Percentiles rank a stretch among this genome's conserved stretches.
These are phyloP conservation scores for Choloepus didactylus DNA, from an alignment of 2,797 vertebrate species.

Conservation along the genomic window DNA sequence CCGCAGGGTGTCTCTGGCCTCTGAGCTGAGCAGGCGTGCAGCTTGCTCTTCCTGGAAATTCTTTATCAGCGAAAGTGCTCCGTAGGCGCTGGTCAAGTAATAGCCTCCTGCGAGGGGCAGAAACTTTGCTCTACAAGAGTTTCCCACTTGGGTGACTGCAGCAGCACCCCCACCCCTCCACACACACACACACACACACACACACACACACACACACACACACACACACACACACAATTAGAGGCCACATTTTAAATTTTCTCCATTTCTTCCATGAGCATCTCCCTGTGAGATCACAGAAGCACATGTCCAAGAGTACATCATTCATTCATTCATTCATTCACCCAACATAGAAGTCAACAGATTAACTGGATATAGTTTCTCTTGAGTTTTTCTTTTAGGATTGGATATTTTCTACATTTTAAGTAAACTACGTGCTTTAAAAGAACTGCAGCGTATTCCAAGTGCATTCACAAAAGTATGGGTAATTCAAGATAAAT, in stretches of 20 bases:
- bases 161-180: no score
- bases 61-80: slow-evolving; percentile 97
- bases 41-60: slow-evolving; percentile 99
- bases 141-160: neutral
- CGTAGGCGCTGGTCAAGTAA: slow-evolving; percentile 97
- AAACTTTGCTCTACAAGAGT: neutral
- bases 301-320: rapidly evolving
- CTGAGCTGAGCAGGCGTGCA: slow-evolving; percentile 94
- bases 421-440: neutral
- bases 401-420: slow-evolving; percentile 11
- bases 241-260: neutral
- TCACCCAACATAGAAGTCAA: neutral
- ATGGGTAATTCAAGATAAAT: neutral
- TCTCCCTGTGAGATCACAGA: neutral
- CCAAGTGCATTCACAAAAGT: neutral
- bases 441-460: neutral
- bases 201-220: no score
- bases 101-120: slow-evolving; percentile 92
- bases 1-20: slow-evolving; percentile 95
- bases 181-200: no score
- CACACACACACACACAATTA: no score
- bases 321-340: neutral
- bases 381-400: neutral
- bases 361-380: neutral
- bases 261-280: no score